Evolutionary conservation across 2,113 vertebrate genomes (phyloP), one percentile per base, ranked within the genome.

Genomic region (Psilopsiagon aymara): DNA sequence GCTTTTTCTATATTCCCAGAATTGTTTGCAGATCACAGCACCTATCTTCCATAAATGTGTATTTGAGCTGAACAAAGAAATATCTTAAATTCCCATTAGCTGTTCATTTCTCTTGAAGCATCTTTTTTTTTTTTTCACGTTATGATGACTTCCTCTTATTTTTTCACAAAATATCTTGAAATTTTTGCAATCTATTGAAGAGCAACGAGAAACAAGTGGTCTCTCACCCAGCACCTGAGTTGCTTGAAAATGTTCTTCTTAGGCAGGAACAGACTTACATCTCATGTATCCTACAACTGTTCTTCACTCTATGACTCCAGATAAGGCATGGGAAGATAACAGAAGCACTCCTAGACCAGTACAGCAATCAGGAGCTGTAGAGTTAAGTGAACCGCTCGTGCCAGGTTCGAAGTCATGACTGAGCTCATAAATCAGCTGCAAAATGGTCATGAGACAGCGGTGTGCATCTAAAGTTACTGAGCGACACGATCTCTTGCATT

Each of bases 401-500:
- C 44, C 84, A 80, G 62, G 43, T 44, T 92, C 3, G 0, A 69
- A 92, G 31, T 33, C 59, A 74, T 39, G 23, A 29, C 84, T 39
- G 71, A 82, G 84, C 10, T 91, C 75, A 1, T 87, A 96, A 94
- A 95, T 95, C 95, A 94, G 46, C 31, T 46, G 71, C 70, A 95
- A 91, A 95, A 82, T 31, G 70, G 41, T 62, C 19, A 17, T 44
- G 83, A 91, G 86, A 52, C 73, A 53, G 66, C 0, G 0, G 4
- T 1, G 3, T 55, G 24, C 60, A 46, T 97, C 81, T 94, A 52
- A 89, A 79, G 90, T 91, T 94, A 92, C 91, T 25, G 84, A 4
- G 75, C 79, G 73, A 94, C 69, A 49, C 0, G 8, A 84, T 76
- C 77, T 69, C 86, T 28, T 87, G 62, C 24, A 23, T 62, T 84